These are phyloP conservation scores for Heterotilapia buettikoferi DNA, from an alignment of 2,113 vertebrate genomes.

Conservation along the genomic window DNA sequence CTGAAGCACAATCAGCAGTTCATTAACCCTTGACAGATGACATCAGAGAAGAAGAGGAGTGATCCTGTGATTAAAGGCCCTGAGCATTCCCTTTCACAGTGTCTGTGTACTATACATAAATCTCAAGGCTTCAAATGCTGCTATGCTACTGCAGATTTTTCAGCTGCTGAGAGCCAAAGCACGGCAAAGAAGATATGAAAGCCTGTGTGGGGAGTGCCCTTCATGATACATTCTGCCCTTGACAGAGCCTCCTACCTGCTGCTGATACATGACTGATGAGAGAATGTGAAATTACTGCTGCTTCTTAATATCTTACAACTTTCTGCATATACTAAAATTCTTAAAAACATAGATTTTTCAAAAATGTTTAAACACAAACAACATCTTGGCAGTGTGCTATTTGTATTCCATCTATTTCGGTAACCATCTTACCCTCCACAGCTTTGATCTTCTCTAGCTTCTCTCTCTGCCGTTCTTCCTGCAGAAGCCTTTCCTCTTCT, in stretches of 20 bases:
- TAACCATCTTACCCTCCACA: constrained; percentile 84
- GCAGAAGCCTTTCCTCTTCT: constrained; percentile 86
- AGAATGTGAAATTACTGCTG: neutral
- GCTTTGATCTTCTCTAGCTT: constrained; percentile 90
- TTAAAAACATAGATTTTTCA: fast-evolving
- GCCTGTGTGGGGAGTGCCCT: neutral
- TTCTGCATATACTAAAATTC: neutral
- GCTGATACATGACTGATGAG: constrained; percentile 5
- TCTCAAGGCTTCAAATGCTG: constrained; percentile 16
- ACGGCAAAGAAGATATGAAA: neutral
- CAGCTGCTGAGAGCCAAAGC: neutral
- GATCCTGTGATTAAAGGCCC: constrained; percentile 54
- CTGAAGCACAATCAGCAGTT: constrained; percentile 66
- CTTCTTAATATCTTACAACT: neutral
- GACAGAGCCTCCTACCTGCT: neutral
- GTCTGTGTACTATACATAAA: constrained; percentile 38
- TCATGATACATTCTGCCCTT: neutral
- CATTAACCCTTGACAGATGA: constrained; percentile 72
- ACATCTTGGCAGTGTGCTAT: neutral
- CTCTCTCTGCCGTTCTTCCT: constrained; percentile 86
- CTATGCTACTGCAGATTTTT: neutral
- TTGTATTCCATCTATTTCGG: neutral
- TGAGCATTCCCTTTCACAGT: constrained; percentile 44
- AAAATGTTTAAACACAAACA: neutral
- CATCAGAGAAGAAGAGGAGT: constrained; percentile 55